Evolutionary conservation across 2,797 vertebrate species (phyloP), one percentile per base, ranked within the genome.

Genomic region (Pelochelys cantorii): DNA sequence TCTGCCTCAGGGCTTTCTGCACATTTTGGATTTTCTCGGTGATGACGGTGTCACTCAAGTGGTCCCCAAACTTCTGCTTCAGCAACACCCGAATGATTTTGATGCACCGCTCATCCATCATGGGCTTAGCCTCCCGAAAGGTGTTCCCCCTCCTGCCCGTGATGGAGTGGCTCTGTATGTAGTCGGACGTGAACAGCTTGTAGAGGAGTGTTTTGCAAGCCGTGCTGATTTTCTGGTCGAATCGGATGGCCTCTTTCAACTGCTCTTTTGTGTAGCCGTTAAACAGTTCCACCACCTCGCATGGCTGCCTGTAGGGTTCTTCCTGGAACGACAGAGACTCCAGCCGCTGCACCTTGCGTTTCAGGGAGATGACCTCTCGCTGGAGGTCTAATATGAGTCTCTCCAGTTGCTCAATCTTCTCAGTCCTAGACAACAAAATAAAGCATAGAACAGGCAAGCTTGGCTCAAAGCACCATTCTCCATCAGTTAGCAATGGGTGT

Each of bases 51-150:
- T 97, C 96, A 0, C 95, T 97, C 74, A 97, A 94, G 62, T 97
- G 97, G 4, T 96, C 96, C 3, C 97, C 96, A 57, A 97, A 97
- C 84, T 96, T 97, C 92, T 97, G 96, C 20, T 96, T 97, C 80
- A 97, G 34, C 87, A 97, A 87, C 79, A 97, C 95, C 86, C 97
- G 12, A 3, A 97, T 96, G 82, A 97, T 96, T 79, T 97, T 97
- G 85, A 97, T 96, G 90, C 96, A 97, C 11, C 95, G 95, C 5
- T 97, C 97, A 1, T 97, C 97, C 97, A 97, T 97, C 96, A 97
- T 97, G 84, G 97, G 96, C 82, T 97, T 97, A 0, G 97, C 93
- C 84, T 97, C 97, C 3, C 95, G 95, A 90, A 97, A 97, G 2
- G 96, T 97, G 2, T 97, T 97, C 42, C 97, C 96, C 31, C 96